Evolutionary conservation across 2,113 vertebrate genomes (phyloP), one percentile per base, ranked within the genome.

Genomic region (Indri indri): DNA sequence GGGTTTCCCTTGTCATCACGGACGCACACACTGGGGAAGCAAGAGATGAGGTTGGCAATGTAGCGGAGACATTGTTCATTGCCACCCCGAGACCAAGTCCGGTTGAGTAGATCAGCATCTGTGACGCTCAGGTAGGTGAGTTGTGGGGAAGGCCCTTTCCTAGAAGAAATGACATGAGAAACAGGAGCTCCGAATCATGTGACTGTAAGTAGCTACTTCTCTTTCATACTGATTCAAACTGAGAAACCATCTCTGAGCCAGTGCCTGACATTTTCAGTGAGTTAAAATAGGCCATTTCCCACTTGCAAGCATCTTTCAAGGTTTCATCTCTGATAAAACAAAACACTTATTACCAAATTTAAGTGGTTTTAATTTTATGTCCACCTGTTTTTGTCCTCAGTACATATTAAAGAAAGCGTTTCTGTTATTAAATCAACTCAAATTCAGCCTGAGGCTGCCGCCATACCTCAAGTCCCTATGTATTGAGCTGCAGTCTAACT

Each of bases 1-100:
- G 97, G 98, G 18, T 59, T 83, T 34, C 97, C 96, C 2, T 80
- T 86, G 32, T 98, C 97, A 61, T 98, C 98, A 23, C 91, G 97
- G 94, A 98, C 83, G 83, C 98, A 98, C 70, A 86, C 88, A 47
- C 98, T 99, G 90, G 97, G 98, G 97, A 99, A 98, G 97, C 97
- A 98, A 96, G 88, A n/a, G 94, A 98, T 97, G 77, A 97, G 98
- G 34, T 50, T 96, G 92, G 90, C 80, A 2, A 98, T 27, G 47
- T 98, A 98, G 3, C 90, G 97, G 25, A 94, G 92, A 45, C 97
- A 98, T 47, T 96, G 95, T 1, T 82, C 84, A 27, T 96, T 98
- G 90, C 98, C 95, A 0, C 98, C 98, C 6, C 96, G 92, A 8
- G 98, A 97, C 98, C 98, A 98, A 34, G 93, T 97, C 50, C 82